A percentile compares a stretch with the other conserved stretches of the same genome.
phyloP scores from a whole-genome alignment of 2,888 invertebrate species.

The Trichogramma evanescens region DNA sequence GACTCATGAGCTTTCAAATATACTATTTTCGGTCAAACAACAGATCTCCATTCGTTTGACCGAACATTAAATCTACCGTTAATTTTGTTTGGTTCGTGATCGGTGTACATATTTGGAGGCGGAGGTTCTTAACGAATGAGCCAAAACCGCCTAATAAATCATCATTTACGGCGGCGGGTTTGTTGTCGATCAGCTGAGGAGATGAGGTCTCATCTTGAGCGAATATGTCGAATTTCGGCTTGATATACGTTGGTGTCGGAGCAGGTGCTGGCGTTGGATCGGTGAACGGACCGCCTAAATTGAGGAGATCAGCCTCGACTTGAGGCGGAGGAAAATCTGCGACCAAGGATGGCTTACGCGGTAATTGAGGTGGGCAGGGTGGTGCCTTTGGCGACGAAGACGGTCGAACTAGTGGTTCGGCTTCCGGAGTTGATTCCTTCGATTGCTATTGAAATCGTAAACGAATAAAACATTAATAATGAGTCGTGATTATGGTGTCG shows the following conservation, averaged over 20 bases:
- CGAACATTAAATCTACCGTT: conserved; percentile 34
- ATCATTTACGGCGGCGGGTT: conserved; percentile 6
- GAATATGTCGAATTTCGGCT: conserved; percentile 36
- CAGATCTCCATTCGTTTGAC: conserved; percentile 29
- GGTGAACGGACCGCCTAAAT: conserved; percentile 30
- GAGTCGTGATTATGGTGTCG: conserved; percentile 55
- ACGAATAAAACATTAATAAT: no score
- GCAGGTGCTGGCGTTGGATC: no score
- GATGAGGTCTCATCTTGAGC: background rate
- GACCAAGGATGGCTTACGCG: background rate
- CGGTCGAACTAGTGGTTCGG: background rate
- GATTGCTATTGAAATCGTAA: background rate
- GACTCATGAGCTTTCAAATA: no score
- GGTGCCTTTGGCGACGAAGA: background rate
- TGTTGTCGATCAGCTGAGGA: no score
- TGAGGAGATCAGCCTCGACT: conserved; percentile 42
- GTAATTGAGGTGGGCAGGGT: background rate
- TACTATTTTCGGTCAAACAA: conserved; percentile 24
- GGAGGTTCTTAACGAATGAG: conserved; percentile 17
- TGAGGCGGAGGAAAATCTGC: background rate
- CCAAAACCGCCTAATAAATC: conserved; percentile 40
- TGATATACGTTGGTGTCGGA: conserved; percentile 20
- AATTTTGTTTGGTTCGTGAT: conserved; percentile 25
- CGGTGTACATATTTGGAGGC: conserved; percentile 1
- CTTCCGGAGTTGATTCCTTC: background rate